A percentile compares a stretch with the other conserved stretches of the same genome.
These are phyloP conservation scores for Asarcornis scutulata DNA, from an alignment of 2,113 vertebrate species.

Conservation along the genomic window DNA sequence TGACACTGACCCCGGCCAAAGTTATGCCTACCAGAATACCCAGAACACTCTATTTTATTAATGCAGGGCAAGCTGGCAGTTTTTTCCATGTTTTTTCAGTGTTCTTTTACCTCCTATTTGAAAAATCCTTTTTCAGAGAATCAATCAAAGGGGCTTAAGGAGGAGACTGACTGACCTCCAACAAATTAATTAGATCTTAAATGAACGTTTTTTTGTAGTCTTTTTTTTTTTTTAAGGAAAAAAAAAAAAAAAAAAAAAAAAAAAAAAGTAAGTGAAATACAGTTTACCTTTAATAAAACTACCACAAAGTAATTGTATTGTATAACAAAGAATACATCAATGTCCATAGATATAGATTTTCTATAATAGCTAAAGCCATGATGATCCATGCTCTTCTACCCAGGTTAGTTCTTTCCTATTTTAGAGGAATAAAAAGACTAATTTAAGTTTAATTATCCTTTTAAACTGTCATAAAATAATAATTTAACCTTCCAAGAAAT, in stretches of 20 bases:
- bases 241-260: too few relatives aligned
- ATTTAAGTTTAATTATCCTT: conserved; percentile 53
- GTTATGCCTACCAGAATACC: background rate
- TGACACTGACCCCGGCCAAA: background rate
- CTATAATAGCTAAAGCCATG: conserved; percentile 24
- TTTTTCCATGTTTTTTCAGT: background rate
- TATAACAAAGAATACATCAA: conserved; percentile 51
- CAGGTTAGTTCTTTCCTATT: conserved; percentile 33
- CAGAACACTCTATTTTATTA: background rate
- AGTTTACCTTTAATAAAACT: conserved; percentile 54
- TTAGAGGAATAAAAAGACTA: conserved; percentile 36
- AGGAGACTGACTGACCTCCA: background rate
- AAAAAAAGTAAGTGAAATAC: conserved; percentile 37
- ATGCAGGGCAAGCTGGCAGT: background rate
- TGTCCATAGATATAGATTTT: conserved; percentile 48
- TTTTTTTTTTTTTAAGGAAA: background rate
- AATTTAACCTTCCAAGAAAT: conserved; percentile 42
- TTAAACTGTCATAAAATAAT: conserved; percentile 43
- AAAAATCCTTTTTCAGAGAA: background rate
- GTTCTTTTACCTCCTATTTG: background rate
- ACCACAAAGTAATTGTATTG: background rate
- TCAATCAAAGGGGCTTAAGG: background rate
- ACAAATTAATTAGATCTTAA: conserved; percentile 25
- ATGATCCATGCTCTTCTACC: background rate
- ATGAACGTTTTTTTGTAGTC: background rate